Evolutionary conservation across 1,140 invertebrate genomes (phyloP), one percentile per base, ranked within the genome.

Genomic region (Penaeus chinensis): DNA sequence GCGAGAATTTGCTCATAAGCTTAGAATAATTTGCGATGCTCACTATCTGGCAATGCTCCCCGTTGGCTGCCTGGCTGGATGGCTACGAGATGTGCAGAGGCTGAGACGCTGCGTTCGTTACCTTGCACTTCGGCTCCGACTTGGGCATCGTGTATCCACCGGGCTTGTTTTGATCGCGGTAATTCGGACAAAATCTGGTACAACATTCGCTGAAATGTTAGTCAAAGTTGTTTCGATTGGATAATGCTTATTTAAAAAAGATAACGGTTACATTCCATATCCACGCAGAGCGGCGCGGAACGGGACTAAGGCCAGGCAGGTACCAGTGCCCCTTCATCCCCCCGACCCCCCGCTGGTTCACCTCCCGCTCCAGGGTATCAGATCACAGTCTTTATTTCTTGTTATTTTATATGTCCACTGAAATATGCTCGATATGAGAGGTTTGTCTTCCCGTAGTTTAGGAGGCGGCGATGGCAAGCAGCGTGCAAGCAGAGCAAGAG

Each of bases 71-170:
- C 85, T 74, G 85, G 86, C 86, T 87, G 86, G 86, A 77, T 82
- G 86, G 86, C 86, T 77, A 82, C 84, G 78, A 87, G 86, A 87
- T 87, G 86, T 87, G 71, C 86, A 87, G 86, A 87, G 86, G 86
- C 86, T 87, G 86, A 87, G 86, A 65, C 60, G 71, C 80, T 62
- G 80, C 62, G 86, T 87, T 87, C 86, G 86, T 32, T 78, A 82
- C 71, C 79, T 62, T 61, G 11, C 69, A 24, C 66, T 54, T 27
- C 69, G 62, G 42, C 81, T 47, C 32, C 24, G 84, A 32, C 84
- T 71, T 80, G 22, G 11, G 42, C 84, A 80, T 81, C 63, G 27
- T 62, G 22, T 24, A 24, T 37, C 8, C n/a, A 32, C 60, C n/a
- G 13, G 24, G 32, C 47, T 60, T 13, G 22, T 47, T 22, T 27